Conservation (phyloP, 2,888 invertebrate genomes). For the Drosophila mayaguana region DNA sequence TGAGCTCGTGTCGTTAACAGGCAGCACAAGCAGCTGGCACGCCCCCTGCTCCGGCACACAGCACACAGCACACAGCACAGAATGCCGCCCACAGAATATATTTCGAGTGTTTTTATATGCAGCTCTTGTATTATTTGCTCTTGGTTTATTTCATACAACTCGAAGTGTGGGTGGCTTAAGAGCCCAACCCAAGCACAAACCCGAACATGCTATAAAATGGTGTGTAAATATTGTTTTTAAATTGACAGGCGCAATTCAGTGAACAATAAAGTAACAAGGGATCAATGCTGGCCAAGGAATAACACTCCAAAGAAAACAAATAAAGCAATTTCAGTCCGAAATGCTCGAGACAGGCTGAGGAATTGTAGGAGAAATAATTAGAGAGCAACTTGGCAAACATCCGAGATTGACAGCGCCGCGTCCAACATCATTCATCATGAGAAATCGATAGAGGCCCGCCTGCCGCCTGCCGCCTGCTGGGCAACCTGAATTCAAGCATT, state of each 20-base stretch:
- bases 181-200: conserved; percentile 11
- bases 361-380: conserved; percentile 49
- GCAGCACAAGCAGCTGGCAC: conserved; percentile 26
- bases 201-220: conserved; percentile 44
- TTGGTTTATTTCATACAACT: conserved; percentile 18
- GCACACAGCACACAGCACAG: too few species aligned
- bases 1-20: conserved; percentile 58
- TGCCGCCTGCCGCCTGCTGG: not conserved
- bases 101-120: conserved; percentile 62
- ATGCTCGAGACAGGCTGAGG: conserved; percentile 8
- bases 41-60: not conserved
- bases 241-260: conserved; percentile 71
- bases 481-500: not conserved
- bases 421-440: conserved; percentile 42
- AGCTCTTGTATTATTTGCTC: conserved; percentile 43
- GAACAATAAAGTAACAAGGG: conserved; percentile 65
- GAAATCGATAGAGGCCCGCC: conserved; percentile 38
- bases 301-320: conserved; percentile 4
- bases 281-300: conserved; percentile 40
- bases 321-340: conserved; percentile 22
- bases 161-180: conserved; percentile 18
- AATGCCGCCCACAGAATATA: conserved; percentile 32
- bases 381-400: conserved; percentile 34
- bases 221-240: conserved; percentile 73
- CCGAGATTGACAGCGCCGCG: conserved; percentile 47